Conservation (phyloP, 2,113 vertebrate genomes). For the Pionites leucogaster region DNA sequence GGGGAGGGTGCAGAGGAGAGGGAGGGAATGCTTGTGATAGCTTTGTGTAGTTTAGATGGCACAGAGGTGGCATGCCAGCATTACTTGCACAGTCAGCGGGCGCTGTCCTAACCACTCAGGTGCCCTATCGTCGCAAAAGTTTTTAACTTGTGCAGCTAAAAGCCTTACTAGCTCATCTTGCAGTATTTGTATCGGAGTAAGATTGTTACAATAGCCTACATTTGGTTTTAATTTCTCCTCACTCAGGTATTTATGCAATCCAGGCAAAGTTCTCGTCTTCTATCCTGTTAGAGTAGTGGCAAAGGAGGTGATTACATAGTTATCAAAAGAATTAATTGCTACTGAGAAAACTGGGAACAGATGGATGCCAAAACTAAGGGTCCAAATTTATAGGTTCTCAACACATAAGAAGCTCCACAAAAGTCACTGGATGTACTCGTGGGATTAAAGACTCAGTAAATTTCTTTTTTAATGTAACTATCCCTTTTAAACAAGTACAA, state of each 20-base stretch:
- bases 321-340: not conserved
- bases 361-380: not conserved
- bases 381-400: not conserved
- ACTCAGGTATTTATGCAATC: not conserved
- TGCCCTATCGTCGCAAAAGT: not conserved
- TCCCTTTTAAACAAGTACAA: not conserved
- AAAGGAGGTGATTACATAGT: not conserved
- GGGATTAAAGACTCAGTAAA: not conserved
- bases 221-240: not conserved
- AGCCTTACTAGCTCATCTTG: not conserved
- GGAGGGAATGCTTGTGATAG: not conserved
- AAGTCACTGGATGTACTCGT: not conserved
- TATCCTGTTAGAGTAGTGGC: not conserved
- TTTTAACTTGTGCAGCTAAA: not conserved
- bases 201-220: not conserved
- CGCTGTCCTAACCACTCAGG: not conserved
- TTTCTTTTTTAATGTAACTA: not conserved
- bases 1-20: not conserved
- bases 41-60: not conserved
- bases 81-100: not conserved
- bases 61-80: not conserved
- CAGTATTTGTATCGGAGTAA: not conserved
- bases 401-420: not conserved
- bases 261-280: not conserved
- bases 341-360: not conserved